Evolutionary conservation across 2,113 vertebrate genomes (phyloP).

Genomic region (Pygathrix nemaeus): DNA sequence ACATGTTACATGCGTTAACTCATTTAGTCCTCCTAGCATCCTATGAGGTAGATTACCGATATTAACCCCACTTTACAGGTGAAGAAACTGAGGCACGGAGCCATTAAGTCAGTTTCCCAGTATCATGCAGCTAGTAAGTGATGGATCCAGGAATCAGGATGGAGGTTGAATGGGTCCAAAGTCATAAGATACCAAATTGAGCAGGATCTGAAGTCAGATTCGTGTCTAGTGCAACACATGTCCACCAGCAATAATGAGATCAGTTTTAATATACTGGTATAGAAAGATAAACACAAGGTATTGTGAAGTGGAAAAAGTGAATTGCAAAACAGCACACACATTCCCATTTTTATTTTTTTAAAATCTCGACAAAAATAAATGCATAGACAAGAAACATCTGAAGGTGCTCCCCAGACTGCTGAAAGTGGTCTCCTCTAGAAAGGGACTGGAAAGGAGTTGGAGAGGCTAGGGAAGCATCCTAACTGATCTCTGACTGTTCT

Average conservation of each 20-base stretch:
- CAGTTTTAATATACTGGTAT: neutral
- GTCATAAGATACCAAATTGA: neutral
- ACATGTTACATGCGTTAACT: neutral
- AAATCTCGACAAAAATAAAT: constrained; percentile 2
- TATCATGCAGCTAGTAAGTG: neutral
- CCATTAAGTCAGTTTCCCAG: neutral
- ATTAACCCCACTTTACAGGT: neutral
- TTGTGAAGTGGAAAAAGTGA: neutral
- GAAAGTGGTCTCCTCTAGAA: neutral
- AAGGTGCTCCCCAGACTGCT: neutral
- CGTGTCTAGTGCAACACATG: accelerated
- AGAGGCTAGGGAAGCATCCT: too few relatives aligned
- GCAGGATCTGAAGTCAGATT: neutral
- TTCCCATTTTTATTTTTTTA: neutral
- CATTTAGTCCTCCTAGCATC: neutral
- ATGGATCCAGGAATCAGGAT: neutral
- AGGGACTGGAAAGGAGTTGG: too few relatives aligned
- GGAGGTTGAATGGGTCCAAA: neutral
- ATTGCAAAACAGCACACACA: neutral
- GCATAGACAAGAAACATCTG: neutral
- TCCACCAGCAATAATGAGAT: neutral
- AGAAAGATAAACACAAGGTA: neutral
- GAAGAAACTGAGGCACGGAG: neutral
- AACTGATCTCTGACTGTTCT: neutral
- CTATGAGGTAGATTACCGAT: neutral